Evolutionary conservation across 2,888 invertebrate species (phyloP), one percentile per base, ranked within the genome.

Genomic region (Drosophila fulvimacula): DNA sequence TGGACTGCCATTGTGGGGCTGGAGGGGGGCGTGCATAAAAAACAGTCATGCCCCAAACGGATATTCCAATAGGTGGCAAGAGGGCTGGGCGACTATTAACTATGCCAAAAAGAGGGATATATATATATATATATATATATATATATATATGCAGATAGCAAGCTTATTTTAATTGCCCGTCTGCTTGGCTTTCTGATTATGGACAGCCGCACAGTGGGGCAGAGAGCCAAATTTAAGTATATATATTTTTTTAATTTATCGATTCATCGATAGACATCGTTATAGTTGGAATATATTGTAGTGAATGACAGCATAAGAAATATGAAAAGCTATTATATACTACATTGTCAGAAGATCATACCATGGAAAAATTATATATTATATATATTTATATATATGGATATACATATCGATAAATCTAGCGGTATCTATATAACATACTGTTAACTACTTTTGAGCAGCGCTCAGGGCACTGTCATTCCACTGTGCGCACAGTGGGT

Each of bases 141-240:
- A 19, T 57, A 42, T 52, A 52, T 60, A 7, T 51, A 44, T 79
- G 71, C 61, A 76, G 78, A 83, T 62, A 55, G 76, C 55, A 52
- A 73, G 87, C 81, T 89, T 87, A 83, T 89, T 87, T 89, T 83
- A 83, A 83, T 89, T 83, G 87, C 82, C 59, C 51, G 57, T n/a
- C 63, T 65, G 65, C 49, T 64, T 69, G 61, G 49, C 59, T 58
- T 19, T 21, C 48, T 57, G 61, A 60, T 55, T 59, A 61, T 49
- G 49, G 27, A 32, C 39, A 41, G 53, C n/a, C 9, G 52, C 46
- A 69, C 72, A 65, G 76, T 58, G 67, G 70, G 24, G 5, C 11
- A n/a, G 0, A 11, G 19, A 17, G 15, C n/a, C 34, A 19, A n/a
- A 34, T 6, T 34, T 9, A 1, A 5, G 21, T 6, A 1, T 17